Evolutionary conservation across 1,140 invertebrate species (phyloP).

Genomic region (Meloidogyne exigua): DNA sequence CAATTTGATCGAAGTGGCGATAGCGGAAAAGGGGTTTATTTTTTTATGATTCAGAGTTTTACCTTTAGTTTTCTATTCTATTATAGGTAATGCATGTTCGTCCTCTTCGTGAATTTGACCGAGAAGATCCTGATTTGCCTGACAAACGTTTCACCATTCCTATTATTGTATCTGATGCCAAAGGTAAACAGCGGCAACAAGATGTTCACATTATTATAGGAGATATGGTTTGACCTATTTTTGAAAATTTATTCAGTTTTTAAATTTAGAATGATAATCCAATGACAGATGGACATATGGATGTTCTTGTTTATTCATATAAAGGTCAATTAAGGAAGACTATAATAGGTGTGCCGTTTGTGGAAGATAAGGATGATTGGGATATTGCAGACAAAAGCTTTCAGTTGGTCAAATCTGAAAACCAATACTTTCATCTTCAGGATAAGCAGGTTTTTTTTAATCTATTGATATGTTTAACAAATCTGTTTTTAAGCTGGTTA

Average conservation of each 20-base stretch:
- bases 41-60: conserved; percentile 25
- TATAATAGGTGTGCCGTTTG: conserved; percentile 58
- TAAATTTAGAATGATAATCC: conserved; percentile 59
- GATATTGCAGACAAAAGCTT: conserved; percentile 58
- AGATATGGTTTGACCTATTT: conserved; percentile 50
- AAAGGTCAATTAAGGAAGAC: conserved; percentile 55
- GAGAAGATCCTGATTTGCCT: conserved; percentile 49
- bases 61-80: conserved; percentile 46
- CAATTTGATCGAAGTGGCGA: conserved; percentile 44
- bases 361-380: conserved; percentile 60
- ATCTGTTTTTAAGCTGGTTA: conserved; percentile 33
- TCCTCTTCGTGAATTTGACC: conserved; percentile 53
- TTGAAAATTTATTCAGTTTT: conserved; percentile 12
- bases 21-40: conserved; percentile 12
- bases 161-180: conserved; percentile 50
- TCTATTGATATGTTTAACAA: no score
- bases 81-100: conserved; percentile 57
- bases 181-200: conserved; percentile 41
- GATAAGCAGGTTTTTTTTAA: conserved; percentile 20
- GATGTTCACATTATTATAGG: conserved; percentile 59
- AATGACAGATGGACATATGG: conserved; percentile 58
- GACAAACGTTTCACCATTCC: conserved; percentile 56
- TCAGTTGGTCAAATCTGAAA: conserved; percentile 28
- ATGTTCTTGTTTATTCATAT: conserved; percentile 57
- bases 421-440: conserved; percentile 18